Conservation (phyloP, 2,888 invertebrate genomes). For the Pterostichus niger region DNA sequence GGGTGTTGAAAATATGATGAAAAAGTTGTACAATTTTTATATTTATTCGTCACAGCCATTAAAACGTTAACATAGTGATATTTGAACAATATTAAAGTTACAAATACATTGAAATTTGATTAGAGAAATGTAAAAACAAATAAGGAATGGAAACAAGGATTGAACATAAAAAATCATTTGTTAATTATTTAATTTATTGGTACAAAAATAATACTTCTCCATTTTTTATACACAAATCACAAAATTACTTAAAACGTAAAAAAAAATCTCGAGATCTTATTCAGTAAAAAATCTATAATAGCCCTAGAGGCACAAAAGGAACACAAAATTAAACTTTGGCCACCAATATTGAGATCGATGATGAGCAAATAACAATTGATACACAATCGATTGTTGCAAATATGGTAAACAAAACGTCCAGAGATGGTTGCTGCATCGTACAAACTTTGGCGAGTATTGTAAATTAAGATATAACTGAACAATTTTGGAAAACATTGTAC, state of each 20-base stretch:
- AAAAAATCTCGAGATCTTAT: conserved; percentile 45
- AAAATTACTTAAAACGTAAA: conserved; percentile 25
- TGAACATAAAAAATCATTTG: background rate
- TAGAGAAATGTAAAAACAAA: too few relatives aligned
- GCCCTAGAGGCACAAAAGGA: conserved; percentile 17
- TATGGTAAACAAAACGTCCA: conserved; percentile 25
- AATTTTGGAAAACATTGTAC: too few relatives aligned
- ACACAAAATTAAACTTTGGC: conserved; percentile 57
- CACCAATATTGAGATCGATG: conserved; percentile 54
- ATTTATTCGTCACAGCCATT: conserved; percentile 55
- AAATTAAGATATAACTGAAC: too few relatives aligned
- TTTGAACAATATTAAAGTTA: background rate
- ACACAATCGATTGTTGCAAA: conserved; percentile 2
- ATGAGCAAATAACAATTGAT: conserved; percentile 41
- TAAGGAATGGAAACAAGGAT: background rate
- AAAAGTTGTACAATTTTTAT: background rate
- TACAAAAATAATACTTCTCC: conserved; percentile 66
- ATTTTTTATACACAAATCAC: conserved; percentile 58
- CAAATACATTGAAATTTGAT: conserved; percentile 31
- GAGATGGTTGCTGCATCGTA: background rate
- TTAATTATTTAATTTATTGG: conserved; percentile 60
- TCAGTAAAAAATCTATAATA: conserved; percentile 23
- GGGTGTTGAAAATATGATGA: background rate
- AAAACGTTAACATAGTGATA: background rate
- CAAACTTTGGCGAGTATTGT: background rate